Conservation (phyloP, 2,797 vertebrate species). For the Clarias platycephalus region DNA sequence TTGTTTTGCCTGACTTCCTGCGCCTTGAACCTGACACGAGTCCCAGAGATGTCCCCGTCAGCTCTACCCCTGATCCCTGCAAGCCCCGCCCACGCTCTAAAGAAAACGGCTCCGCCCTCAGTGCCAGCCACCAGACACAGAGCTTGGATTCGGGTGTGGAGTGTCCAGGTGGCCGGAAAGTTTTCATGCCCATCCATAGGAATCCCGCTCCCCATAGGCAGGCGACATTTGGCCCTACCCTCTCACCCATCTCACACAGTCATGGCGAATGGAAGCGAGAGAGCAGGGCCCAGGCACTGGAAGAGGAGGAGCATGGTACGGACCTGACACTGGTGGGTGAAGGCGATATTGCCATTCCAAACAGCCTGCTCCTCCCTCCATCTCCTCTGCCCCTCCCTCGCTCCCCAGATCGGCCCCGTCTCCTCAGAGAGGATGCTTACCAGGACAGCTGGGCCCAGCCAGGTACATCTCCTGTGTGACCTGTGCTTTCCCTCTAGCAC, state of each 20-base stretch:
- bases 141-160: constrained; percentile 73
- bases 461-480: constrained; percentile 91
- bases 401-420: constrained; percentile 56
- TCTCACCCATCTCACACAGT: constrained; percentile 75
- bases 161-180: constrained; percentile 71
- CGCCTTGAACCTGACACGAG: constrained; percentile 73
- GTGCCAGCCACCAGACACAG: constrained; percentile 71
- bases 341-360: constrained; percentile 90
- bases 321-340: constrained; percentile 86
- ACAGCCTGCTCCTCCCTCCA: constrained; percentile 85
- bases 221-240: constrained; percentile 61
- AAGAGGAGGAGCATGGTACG: constrained; percentile 70
- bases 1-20: constrained; percentile 94
- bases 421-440: constrained; percentile 58
- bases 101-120: constrained; percentile 63
- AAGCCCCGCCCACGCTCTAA: constrained; percentile 58
- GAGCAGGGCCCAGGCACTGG: constrained; percentile 71
- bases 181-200: constrained; percentile 60
- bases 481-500: constrained; percentile 40
- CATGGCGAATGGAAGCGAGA: constrained; percentile 65
- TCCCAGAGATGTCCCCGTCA: constrained; percentile 24
- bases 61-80: constrained; percentile 40
- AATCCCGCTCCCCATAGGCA: constrained; percentile 56
- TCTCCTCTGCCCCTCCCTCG: constrained; percentile 61
- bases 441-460: constrained; percentile 78